Evolutionary conservation across 2,888 invertebrate species (phyloP).

Genomic region (Chaitophorus viminalis): DNA sequence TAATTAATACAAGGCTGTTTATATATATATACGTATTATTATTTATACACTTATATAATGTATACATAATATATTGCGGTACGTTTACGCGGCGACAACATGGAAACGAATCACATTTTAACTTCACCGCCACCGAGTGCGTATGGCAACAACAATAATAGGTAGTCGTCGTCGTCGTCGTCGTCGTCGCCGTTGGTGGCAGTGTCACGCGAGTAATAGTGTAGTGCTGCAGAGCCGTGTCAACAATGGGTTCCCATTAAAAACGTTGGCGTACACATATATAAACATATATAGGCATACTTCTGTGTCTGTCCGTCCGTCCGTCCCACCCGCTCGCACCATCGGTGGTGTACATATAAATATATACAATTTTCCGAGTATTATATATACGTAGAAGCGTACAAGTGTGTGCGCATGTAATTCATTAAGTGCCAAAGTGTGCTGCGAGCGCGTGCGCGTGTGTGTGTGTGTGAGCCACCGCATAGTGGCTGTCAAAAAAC

Average conservation of each 20-base stretch:
- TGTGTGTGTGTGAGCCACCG: neutral
- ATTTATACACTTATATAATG: neutral
- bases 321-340: conserved; percentile 2
- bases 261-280: neutral
- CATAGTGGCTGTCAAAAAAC: conserved; percentile 35
- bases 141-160: neutral
- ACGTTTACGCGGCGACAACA: neutral
- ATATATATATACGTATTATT: neutral
- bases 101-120: conserved; percentile 22
- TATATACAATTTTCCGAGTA: neutral
- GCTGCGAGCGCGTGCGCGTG: neutral
- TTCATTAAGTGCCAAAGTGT: neutral
- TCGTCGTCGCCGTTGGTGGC: neutral
- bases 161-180: neutral
- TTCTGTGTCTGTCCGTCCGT: neutral
- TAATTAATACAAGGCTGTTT: conserved; percentile 55
- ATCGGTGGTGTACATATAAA: neutral
- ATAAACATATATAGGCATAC: neutral
- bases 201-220: neutral
- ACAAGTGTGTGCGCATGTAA: neutral
- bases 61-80: neutral
- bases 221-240: neutral
- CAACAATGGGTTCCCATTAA: conserved; percentile 48
- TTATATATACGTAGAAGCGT: too few species aligned
- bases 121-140: neutral